Evolutionary conservation across 53 echinoderm and acorn worm species (phyloP), one percentile per base, ranked within the genome.

Genomic region (Antedon mediterranea): DNA sequence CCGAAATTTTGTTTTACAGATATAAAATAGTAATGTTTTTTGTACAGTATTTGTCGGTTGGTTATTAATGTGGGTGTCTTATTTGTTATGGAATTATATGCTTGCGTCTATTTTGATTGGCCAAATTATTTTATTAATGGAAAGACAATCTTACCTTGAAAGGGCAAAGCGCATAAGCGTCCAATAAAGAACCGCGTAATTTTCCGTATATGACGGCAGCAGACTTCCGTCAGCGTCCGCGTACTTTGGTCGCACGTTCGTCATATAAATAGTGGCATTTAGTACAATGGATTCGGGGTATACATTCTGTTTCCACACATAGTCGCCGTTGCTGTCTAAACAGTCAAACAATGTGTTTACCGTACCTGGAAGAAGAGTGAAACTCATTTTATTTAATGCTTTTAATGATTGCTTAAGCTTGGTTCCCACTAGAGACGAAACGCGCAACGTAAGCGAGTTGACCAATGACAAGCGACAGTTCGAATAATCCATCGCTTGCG

Each of bases 201-300:
- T 91, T 76, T 88, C 84, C 29, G 88, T 83, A 74, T 85, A 91
- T 20, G 88, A 80, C 4, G 87, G 85, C 30, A 34, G n/a, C 0
- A 85, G 74, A 9, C 71, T 33, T 4, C 84, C 84, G 26, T 76
- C 76, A 29, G 71, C 32, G 43, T 71, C 28, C 20, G 70, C 42
- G 70, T 79, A 75, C 34, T 79, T 79, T 72, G 91, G 91, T 28
- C 91, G 73, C 8, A 90, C 85, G 15, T 91, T 91, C 26, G 91
- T 91, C 85, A 91, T 82, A 76, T 85, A 91, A 28, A 91, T 83
- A 5, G 91, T 91, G 0, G 91, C 78, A 73, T 91, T 91, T 74
- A 85, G 88, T 83, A 85, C 74, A 28, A 91, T 88, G 31, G 83
- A 85, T 15, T 91, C 88, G 0, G 79, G 28, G 43, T 80, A 80